Evolutionary conservation across 1,140 invertebrate species (phyloP), one percentile per base, ranked within the genome.

Genomic region (Ericerus pela): DNA sequence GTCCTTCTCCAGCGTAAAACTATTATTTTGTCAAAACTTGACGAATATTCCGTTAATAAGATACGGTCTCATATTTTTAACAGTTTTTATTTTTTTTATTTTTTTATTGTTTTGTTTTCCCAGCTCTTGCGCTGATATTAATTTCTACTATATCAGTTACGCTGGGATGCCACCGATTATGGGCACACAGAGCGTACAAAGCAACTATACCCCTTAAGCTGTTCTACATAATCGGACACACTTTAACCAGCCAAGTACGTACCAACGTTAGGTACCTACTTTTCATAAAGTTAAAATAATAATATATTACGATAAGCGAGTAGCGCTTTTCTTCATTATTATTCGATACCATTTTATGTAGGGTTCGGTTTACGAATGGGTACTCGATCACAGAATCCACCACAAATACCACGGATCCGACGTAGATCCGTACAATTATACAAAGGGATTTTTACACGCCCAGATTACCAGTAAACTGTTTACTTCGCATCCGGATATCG

Each of bases 321-420:
- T 2, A 29, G 2, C 14, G 24, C 6, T 28, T 38, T 29, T n/a
- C 37, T 2, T 24, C 37, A 28, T 31, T 28, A 16, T 6, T 47
- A 53, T 37, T 20, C 5, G 5, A 41, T 58, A 30, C 14, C 14
- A 61, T 58, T 76, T 76, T 22, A 4, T 47, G 10, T 59, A 85
- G 82, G 82, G 83, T 47, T 69, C 79, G 6, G 79, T 88, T 56
- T 84, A 86, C 62, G 75, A 84, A 54, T 87, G 84, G 81, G 84
- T 84, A 0, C 65, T 77, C 24, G 77, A 84, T 59, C 94, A 98
- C 67, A 76, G 91, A 57, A 74, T 94, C 1, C 93, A 97, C 64
- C 94, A 97, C 62, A 84, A 85, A 55, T 83, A 81, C 66, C 87
- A 85, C 52, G 83, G 84, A 24, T 91, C 92, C 0, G 80, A 94